These are phyloP conservation scores for Heliothis subflexa DNA, from an alignment of 1,140 invertebrate genomes.

Conservation along the genomic window DNA sequence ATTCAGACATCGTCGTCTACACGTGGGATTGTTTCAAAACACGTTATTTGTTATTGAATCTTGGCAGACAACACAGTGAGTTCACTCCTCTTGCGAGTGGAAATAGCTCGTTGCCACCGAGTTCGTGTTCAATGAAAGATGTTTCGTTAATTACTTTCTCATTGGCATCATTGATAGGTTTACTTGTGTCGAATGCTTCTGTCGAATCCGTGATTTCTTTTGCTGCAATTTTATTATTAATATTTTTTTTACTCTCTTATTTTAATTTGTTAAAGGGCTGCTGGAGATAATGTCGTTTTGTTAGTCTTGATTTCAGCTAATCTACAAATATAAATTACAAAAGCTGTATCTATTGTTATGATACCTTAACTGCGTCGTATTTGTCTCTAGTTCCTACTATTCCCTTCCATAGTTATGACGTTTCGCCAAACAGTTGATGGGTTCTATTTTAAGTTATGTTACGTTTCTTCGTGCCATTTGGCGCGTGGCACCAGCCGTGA, in stretches of 20 bases:
- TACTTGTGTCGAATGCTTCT: neutral
- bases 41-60: conserved; percentile 27
- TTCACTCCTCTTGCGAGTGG: conserved; percentile 22
- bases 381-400: too few species aligned
- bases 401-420: neutral
- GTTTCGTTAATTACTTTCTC: neutral
- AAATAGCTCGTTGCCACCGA: conserved; percentile 16
- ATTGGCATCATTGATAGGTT: neutral
- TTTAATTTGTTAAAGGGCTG: too few species aligned
- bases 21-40: conserved; percentile 24
- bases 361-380: too few species aligned
- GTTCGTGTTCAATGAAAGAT: neutral
- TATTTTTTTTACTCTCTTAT: neutral
- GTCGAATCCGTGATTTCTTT: neutral
- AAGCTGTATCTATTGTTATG: too few species aligned
- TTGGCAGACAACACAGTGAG: conserved; percentile 30
- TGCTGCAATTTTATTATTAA: neutral
- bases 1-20: neutral
- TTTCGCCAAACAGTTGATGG: conserved; percentile 17
- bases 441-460: conserved; percentile 9
- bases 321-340: too few species aligned
- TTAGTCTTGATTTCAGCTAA: too few species aligned
- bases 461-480: conserved; percentile 18
- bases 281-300: too few species aligned
- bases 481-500: conserved; percentile 18